phyloP scores from a whole-genome alignment of 2,113 vertebrate species.

The Amia ocellicauda region DNA sequence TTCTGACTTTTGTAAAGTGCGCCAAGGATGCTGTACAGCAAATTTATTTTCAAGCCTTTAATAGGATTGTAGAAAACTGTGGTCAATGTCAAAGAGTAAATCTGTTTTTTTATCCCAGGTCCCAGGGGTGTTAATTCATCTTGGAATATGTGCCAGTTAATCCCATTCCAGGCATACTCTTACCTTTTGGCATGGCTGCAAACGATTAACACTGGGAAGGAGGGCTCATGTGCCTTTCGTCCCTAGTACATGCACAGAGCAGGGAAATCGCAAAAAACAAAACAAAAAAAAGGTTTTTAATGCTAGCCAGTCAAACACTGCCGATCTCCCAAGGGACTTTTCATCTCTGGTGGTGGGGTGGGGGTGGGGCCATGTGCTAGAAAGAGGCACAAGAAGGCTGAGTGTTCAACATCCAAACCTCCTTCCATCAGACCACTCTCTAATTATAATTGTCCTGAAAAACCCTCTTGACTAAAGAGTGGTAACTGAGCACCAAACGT shows the following conservation, averaged over 20 bases:
- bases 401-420: no score
- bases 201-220: slow-evolving; percentile 16
- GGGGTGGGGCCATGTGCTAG: no score
- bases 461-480: no score
- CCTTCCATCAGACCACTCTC: no score
- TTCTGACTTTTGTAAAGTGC: not conserved
- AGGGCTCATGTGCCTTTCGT: not conserved
- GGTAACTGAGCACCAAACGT: no score
- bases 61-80: slow-evolving; percentile 11
- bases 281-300: not conserved
- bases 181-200: slow-evolving; percentile 15
- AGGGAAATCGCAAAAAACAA: not conserved
- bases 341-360: no score
- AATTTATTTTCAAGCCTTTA: not conserved
- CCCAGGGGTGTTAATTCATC: not conserved
- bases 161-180: not conserved
- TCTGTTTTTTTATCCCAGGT: not conserved
- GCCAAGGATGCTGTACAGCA: not conserved
- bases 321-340: no score
- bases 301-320: no score
- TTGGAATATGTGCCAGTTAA: not conserved
- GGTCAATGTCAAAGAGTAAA: slow-evolving; percentile 2
- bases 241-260: not conserved
- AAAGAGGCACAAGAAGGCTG: no score
- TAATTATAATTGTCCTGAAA: no score